A percentile compares a stretch with the other conserved stretches of the same genome.
These are phyloP conservation scores for Brachionus angularis DNA, from an alignment of 1,140 invertebrate species.

Conservation along the genomic window DNA sequence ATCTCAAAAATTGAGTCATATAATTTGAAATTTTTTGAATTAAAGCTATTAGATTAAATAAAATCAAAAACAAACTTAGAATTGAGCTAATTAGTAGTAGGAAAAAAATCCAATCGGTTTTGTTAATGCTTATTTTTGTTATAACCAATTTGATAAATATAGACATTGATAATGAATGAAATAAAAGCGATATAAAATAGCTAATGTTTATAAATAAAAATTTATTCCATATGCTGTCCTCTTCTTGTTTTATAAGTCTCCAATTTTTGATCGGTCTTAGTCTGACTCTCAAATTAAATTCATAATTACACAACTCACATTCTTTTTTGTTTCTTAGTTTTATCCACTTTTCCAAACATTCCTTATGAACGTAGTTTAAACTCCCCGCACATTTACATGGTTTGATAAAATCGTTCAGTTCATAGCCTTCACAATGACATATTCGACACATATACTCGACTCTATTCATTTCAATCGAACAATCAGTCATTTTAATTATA, in stretches of 20 bases:
- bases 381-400: constrained; percentile 71
- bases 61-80: too few relatives aligned
- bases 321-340: constrained; percentile 78
- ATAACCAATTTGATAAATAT: too few relatives aligned
- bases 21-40: too few relatives aligned
- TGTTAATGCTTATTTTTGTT: too few relatives aligned
- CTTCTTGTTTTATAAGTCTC: constrained; percentile 85
- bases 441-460: constrained; percentile 52
- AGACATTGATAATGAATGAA: too few relatives aligned
- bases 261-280: constrained; percentile 91
- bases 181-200: too few relatives aligned
- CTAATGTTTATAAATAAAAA: too few relatives aligned
- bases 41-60: too few relatives aligned
- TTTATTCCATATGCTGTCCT: too few relatives aligned
- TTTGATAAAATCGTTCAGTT: constrained; percentile 64
- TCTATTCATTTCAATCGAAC: background rate
- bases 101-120: too few relatives aligned
- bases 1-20: too few relatives aligned
- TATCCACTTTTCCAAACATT: constrained; percentile 91
- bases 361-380: constrained; percentile 79
- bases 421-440: constrained; percentile 49
- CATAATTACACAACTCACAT: constrained; percentile 93
- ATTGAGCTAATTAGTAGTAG: too few relatives aligned
- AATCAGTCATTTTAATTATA: constrained; percentile 25
- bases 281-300: constrained; percentile 91